These are phyloP conservation scores for Empis livida DNA, from an alignment of 2,888 invertebrate species.

Conservation along the genomic window DNA sequence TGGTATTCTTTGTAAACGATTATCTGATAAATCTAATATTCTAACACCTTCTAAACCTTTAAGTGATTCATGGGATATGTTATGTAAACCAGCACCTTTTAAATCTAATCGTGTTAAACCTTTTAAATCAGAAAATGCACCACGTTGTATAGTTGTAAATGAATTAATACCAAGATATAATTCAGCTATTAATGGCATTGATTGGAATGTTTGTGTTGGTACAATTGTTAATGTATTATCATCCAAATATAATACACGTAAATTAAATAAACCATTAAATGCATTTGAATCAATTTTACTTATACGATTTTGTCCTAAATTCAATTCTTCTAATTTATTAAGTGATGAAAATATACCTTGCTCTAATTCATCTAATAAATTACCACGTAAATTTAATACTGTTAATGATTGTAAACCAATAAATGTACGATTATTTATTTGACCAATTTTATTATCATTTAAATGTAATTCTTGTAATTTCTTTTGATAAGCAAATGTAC, in stretches of 20 bases:
- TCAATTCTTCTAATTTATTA: conserved; percentile 67
- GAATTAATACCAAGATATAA: conserved; percentile 73
- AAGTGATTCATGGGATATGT: conserved; percentile 64
- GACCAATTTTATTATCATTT: conserved; percentile 73
- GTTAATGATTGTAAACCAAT: conserved; percentile 63
- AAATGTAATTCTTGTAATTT: conserved; percentile 72
- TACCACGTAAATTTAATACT: conserved; percentile 67
- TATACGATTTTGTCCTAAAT: conserved; percentile 75
- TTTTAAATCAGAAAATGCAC: conserved; percentile 64
- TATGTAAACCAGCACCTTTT: conserved; percentile 65
- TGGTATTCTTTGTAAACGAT: conserved; percentile 60
- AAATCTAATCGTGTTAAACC: conserved; percentile 64
- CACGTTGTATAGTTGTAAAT: conserved; percentile 60
- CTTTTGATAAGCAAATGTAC: conserved; percentile 67
- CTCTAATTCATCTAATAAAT: conserved; percentile 66
- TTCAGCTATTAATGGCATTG: conserved; percentile 67
- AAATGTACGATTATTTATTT: conserved; percentile 66
- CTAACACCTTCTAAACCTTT: conserved; percentile 63
- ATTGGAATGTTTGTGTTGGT: conserved; percentile 58
- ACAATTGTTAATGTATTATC: conserved; percentile 70
- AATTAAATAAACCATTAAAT: conserved; percentile 60
- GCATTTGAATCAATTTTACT: conserved; percentile 64
- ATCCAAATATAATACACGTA: conserved; percentile 68
- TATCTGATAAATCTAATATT: conserved; percentile 66
- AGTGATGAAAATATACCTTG: conserved; percentile 61